Evolutionary conservation across 2,113 vertebrate species (phyloP).

Genomic region (Rhinopomastus cyanomelas): DNA sequence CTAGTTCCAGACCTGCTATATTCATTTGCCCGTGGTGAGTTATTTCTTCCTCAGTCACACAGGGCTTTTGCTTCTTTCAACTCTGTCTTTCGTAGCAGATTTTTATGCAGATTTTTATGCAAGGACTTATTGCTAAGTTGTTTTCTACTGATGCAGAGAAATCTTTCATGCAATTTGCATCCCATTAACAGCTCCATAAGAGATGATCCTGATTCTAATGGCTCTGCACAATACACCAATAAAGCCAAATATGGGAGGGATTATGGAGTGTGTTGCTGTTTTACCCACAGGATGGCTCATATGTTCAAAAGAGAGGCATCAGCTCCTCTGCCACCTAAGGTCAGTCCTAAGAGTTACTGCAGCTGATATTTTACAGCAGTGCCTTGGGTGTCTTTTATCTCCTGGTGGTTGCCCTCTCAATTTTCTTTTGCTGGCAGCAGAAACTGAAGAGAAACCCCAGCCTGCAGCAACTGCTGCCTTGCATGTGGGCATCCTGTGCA

Average conservation of each 20-base stretch:
- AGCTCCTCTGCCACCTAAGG: background rate
- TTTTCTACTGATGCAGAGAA: slow-evolving; percentile 35
- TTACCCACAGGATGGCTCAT: background rate
- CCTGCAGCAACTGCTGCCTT: background rate
- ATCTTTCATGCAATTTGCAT: slow-evolving; percentile 9
- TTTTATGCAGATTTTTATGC: slow-evolving; percentile 51
- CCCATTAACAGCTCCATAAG: slow-evolving; percentile 31
- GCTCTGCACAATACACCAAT: slow-evolving; percentile 11
- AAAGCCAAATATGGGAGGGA: slow-evolving; percentile 16
- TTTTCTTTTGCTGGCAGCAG: background rate
- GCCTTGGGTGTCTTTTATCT: background rate
- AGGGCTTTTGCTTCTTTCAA: background rate
- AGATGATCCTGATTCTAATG: background rate
- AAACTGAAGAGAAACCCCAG: background rate
- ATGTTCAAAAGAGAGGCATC: background rate
- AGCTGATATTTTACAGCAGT: background rate
- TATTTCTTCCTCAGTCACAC: slow-evolving; percentile 12
- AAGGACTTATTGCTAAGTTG: background rate
- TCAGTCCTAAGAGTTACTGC: slow-evolving; percentile 9
- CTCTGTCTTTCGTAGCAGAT: background rate
- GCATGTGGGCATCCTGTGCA: background rate
- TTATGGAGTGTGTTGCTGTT: background rate
- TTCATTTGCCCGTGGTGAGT: background rate
- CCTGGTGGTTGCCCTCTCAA: background rate
- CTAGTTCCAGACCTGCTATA: background rate